Percentiles rank a stretch among this genome's conserved stretches.
phyloP scores from a whole-genome alignment of 2,113 vertebrate genomes.

The Notiomystis cincta region DNA sequence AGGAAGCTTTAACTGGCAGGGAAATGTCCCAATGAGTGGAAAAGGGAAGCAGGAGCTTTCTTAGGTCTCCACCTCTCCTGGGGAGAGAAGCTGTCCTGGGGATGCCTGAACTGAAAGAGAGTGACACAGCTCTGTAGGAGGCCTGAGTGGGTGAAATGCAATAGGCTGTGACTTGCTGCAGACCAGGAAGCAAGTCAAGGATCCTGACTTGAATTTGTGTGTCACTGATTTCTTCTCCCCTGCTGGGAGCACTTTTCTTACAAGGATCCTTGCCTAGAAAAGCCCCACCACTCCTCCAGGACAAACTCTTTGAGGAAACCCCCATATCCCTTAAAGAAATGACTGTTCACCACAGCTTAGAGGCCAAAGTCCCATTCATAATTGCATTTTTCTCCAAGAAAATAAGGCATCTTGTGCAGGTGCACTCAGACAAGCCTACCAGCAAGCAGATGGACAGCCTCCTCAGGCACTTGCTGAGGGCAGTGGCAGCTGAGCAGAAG shows the following conservation, averaged over 20 bases:
- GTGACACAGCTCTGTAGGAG: rapidly evolving
- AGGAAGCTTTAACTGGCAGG: not conserved
- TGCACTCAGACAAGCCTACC: not conserved
- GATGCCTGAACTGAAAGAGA: not conserved
- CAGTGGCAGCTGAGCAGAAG: not conserved
- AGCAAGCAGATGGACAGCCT: not conserved
- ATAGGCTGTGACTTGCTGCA: not conserved
- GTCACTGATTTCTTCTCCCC: not conserved
- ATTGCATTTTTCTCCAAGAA: not conserved
- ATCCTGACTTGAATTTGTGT: not conserved
- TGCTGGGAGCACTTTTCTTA: not conserved
- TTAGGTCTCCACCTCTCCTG: not conserved
- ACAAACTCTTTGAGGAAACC: not conserved
- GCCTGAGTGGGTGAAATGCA: not conserved
- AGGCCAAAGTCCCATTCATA: not conserved
- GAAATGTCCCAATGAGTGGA: not conserved
- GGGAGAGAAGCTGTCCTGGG: not conserved
- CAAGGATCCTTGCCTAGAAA: not conserved
- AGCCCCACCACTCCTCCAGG: not conserved
- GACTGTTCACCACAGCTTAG: not conserved
- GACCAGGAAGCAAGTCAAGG: not conserved
- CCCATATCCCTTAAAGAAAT: not conserved
- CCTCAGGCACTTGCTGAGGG: not conserved
- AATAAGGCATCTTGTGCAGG: not conserved
- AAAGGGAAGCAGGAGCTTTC: not conserved